A percentile compares a stretch with the other conserved stretches of the same genome.
Evolutionary conservation across 2,113 vertebrate species (phyloP).

Genomic region (Ammospiza nelsoni): DNA sequence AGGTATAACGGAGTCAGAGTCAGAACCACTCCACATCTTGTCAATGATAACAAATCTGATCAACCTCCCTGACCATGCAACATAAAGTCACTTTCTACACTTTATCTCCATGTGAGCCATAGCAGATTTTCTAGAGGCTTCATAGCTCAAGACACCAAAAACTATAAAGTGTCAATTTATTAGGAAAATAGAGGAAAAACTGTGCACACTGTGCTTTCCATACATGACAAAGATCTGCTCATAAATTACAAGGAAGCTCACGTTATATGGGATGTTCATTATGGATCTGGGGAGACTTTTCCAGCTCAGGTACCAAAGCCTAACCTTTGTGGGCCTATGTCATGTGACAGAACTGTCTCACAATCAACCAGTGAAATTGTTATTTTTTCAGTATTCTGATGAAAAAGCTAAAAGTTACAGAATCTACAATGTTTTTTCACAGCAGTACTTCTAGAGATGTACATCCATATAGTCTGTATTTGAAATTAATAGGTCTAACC

Average conservation of each 20-base stretch:
- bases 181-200: neutral
- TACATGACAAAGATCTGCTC: neutral
- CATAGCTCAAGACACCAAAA: neutral
- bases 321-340: neutral
- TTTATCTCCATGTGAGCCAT: neutral
- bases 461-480: neutral
- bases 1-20: neutral
- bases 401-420: neutral
- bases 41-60: neutral
- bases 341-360: neutral
- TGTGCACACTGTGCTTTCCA: neutral
- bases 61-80: neutral
- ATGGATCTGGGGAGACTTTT: neutral
- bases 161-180: rapidly evolving
- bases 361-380: neutral
- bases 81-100: neutral
- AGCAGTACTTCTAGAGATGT: neutral
- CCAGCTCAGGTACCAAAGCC: neutral
- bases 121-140: neutral
- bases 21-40: neutral
- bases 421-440: neutral
- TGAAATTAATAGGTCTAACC: neutral
- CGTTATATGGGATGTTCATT: neutral
- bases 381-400: neutral
- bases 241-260: neutral